Base-by-base conservation (phyloP, 2,113 vertebrate species). In the Indicator maculatus region DNA sequence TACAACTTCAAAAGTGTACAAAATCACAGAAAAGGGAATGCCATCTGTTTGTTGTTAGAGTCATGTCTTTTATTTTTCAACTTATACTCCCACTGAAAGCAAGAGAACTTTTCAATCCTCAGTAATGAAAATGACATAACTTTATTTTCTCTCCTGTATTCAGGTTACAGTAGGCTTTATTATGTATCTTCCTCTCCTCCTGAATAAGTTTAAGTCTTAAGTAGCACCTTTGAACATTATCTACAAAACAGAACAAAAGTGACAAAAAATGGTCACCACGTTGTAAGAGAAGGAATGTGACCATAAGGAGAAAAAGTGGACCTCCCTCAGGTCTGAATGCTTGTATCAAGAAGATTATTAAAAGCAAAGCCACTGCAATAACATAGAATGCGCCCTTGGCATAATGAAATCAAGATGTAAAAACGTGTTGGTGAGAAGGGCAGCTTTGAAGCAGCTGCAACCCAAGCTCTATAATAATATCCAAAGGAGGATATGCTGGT, bases 21-120 rank as follows among this genome's bases (percentile, higher is more conserved):
- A 96, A 96, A 96, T 97, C 96, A 95, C 94, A 94, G 96, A 93
- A 95, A 92, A 92, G 72, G 86, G 95, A 95, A 97, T 89, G 93
- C 96, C 97, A 97, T 97, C 97, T 98, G 98, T 97, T 98, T 98
- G 94, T 93, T 97, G 96, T 98, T 98, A 98, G 90, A 89, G 84
- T 94, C 92, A 45, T 96, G 97, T 96, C 95, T 96, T 96, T 94
- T 97, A 96, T 97, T 97, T 97, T 96, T 71, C 84, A 97, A 92
- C 84, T 97, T 96, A 97, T 93, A 91, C 76, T 97, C 95, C 88
- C 91, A 93, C 86, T 94, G 75, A 92, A 98, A 93, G 95, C 80
- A 95, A 93, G 65, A 95, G 76, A 86, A 85, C 38, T 94, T 96
- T 91, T 95, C 96, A 95, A 83, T 55, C 82, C 89, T 95, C 93